Base-by-base conservation (phyloP, 2,888 invertebrate species). In the Andrena dorsata region DNA sequence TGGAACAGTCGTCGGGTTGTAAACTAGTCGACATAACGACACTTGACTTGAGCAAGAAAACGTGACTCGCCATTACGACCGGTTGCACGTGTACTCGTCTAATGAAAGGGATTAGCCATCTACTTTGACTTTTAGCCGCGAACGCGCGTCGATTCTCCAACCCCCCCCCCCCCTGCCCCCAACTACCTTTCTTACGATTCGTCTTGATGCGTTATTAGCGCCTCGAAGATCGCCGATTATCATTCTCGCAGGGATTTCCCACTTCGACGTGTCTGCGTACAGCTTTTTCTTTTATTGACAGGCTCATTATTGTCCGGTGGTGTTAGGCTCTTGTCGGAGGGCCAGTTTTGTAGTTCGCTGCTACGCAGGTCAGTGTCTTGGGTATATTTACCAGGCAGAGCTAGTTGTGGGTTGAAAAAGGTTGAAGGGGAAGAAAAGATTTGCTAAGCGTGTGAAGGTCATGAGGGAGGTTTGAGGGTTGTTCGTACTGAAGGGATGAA, bases 21-120 rank as follows among this genome's bases (percentile, higher is more conserved):
- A 73, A 81, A 73, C 49, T 73, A 74, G 78, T 53, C 78, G 23
- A 56, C 32, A 53, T 74, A 66, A 74, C 69, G 70, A 78, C 61
- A 69, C 60, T 64, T 30, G 35, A 13, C 28, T 60, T 26, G 26
- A n/a, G 70, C 68, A 64, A 76, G 82, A 69, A 76, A 71, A 64
- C 51, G 66, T 61, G 32, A 8, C 56, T 61, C 51, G 78, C 49
- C 51, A 26, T 82, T 79, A 71, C 75, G 71, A 72, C 76, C 68
- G 58, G 79, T 72, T 80, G 76, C 72, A 68, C 71, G 58, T 60
- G 71, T 68, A 26, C 49, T 26, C 41, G 35, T 56, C 51, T 75
- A 79, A 75, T 80, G 72, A 74, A 65, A 78, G 47, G 63, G 51
- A 79, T 71, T 75, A 69, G 28, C 70, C 68, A 73, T 70, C 63